Conservation (phyloP, 1,140 invertebrate species). For the Hylyphantes graminicola region DNA sequence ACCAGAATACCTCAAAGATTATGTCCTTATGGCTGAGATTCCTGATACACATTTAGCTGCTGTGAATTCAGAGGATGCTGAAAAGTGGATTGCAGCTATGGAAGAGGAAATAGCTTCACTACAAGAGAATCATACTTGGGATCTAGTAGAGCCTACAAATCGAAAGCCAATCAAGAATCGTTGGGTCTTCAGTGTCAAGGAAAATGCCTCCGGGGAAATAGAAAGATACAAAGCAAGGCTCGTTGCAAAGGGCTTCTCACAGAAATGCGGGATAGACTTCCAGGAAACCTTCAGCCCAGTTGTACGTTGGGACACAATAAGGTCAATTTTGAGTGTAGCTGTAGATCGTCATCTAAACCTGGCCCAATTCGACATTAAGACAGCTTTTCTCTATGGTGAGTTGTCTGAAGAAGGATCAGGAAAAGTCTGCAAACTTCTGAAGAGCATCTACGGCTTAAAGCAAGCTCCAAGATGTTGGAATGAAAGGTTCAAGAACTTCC, state of each 20-base stretch:
- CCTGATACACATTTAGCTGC: constrained; percentile 48
- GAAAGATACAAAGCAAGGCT: constrained; percentile 65
- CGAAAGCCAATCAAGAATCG: constrained; percentile 57
- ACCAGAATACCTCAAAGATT: not conserved
- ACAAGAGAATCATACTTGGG: constrained; percentile 63
- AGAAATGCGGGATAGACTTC: constrained; percentile 68
- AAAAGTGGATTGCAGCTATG: constrained; percentile 59
- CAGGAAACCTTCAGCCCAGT: constrained; percentile 64
- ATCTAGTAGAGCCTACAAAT: not conserved
- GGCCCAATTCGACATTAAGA: constrained; percentile 18
- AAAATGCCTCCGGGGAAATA: constrained; percentile 49
- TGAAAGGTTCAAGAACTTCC: constrained; percentile 54
- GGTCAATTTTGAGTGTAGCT: constrained; percentile 53
- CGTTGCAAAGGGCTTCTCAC: constrained; percentile 67
- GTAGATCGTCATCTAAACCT: constrained; percentile 36
- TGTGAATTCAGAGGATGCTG: constrained; percentile 45
- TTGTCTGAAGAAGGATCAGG: constrained; percentile 65
- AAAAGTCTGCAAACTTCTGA: constrained; percentile 64
- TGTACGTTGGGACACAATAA: constrained; percentile 63
- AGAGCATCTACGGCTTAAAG: constrained; percentile 68
- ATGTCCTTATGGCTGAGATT: not conserved
- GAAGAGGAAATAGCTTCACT: constrained; percentile 63
- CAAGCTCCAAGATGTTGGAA: constrained; percentile 68
- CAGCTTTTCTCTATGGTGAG: constrained; percentile 64
- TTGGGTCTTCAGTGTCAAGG: constrained; percentile 69